Percentiles rank a stretch among this genome's conserved stretches.
These are phyloP conservation scores for Chalcosyrphus nemorum DNA, from an alignment of 2,888 invertebrate genomes.

Conservation along the genomic window DNA sequence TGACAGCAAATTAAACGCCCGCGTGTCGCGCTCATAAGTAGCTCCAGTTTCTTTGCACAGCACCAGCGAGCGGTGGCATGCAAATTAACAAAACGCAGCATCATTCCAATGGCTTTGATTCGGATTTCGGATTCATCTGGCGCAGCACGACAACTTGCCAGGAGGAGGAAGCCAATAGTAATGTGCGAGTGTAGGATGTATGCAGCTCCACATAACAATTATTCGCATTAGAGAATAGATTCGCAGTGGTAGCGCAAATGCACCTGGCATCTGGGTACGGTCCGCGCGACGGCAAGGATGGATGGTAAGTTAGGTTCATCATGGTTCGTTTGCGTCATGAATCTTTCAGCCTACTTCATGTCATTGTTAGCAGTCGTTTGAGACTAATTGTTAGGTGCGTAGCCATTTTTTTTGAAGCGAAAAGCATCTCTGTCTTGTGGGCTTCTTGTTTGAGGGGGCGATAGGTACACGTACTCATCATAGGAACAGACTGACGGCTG, in stretches of 20 bases:
- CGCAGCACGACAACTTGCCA: constrained; percentile 23
- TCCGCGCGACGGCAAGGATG: constrained; percentile 40
- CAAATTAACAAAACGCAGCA: constrained; percentile 35
- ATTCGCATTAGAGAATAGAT: constrained; percentile 19
- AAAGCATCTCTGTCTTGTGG: constrained; percentile 44
- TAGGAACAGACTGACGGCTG: constrained; percentile 25
- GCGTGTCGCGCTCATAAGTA: constrained; percentile 49
- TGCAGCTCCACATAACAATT: constrained; percentile 36
- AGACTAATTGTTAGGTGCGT: constrained; percentile 71
- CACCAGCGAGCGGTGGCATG: constrained; percentile 32
- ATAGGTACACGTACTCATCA: not conserved
- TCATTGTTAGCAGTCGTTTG: constrained; percentile 66
- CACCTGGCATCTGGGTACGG: constrained; percentile 12
- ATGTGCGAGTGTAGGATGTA: constrained; percentile 59
- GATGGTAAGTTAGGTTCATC: constrained; percentile 17
- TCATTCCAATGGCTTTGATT: constrained; percentile 32
- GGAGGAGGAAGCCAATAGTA: constrained; percentile 46
- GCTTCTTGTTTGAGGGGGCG: constrained; percentile 30
- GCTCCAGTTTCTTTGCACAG: constrained; percentile 31
- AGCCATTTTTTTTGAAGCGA: constrained; percentile 40
- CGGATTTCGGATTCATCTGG: constrained; percentile 36
- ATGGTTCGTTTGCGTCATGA: constrained; percentile 50
- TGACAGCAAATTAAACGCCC: constrained; percentile 69
- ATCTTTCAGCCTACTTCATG: constrained; percentile 68
- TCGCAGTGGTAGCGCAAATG: constrained; percentile 9